Evolutionary conservation across 2,888 invertebrate species (phyloP).

Genomic region (Drosophila tanythrix): DNA sequence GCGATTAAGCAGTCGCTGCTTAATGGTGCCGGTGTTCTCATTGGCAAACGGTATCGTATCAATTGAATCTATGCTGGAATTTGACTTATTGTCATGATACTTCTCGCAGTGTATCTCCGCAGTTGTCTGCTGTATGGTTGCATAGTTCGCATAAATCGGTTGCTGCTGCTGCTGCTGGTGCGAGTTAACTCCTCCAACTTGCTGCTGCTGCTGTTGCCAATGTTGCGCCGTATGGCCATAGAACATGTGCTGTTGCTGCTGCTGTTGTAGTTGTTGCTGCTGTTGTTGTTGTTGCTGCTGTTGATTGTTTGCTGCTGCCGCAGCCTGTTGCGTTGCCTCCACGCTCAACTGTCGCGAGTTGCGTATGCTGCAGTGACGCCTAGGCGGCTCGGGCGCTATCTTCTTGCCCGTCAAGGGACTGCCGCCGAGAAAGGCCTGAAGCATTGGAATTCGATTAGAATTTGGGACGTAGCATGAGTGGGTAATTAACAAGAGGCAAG

Average conservation of each 20-base stretch:
- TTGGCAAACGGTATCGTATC: constrained; percentile 99
- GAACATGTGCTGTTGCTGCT: constrained; percentile 56
- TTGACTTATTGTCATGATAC: constrained; percentile 88
- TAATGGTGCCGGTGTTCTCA: constrained; percentile 99
- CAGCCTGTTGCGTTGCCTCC: constrained; percentile 32
- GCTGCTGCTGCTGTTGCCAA: constrained; percentile 60
- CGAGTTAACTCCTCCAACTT: constrained; percentile 21
- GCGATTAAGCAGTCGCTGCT: constrained; percentile 89
- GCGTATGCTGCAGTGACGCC: constrained; percentile 88
- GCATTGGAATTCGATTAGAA: neutral
- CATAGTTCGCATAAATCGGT: constrained; percentile 85
- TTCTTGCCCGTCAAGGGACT: constrained; percentile 92
- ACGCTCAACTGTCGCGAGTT: constrained; percentile 80
- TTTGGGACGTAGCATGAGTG: neutral
- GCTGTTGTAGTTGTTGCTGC: constrained; percentile 39
- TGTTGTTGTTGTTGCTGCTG: constrained; percentile 41
- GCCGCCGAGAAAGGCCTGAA: constrained; percentile 86
- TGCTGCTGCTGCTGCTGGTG: constrained; percentile 77
- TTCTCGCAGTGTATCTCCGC: constrained; percentile 87
- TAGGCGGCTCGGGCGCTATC: constrained; percentile 92
- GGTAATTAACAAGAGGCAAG: neutral
- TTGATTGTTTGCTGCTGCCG: constrained; percentile 48
- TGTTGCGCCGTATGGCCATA: constrained; percentile 66
- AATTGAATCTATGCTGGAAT: constrained; percentile 96
- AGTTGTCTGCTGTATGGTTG: constrained; percentile 86